Conservation (phyloP, 2,888 invertebrate species). For the Tinea trinotella region DNA sequence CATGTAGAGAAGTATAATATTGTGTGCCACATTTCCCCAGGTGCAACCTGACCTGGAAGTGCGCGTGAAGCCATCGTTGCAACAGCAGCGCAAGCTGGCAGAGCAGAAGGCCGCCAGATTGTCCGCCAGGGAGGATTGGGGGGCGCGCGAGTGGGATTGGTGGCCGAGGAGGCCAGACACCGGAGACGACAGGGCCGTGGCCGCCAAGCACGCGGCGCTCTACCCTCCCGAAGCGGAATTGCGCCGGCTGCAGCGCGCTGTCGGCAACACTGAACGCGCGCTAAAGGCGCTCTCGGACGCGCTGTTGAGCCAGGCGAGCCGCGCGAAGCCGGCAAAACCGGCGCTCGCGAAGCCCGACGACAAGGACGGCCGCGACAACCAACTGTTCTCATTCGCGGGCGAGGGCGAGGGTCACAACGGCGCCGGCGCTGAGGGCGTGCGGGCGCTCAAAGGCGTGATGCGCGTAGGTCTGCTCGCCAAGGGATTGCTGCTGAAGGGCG, state of each 20-base stretch:
- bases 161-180: constrained; percentile 86
- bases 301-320: constrained; percentile 71
- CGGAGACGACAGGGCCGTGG: constrained; percentile 96
- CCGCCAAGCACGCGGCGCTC: constrained; percentile 93
- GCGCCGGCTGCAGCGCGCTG: constrained; percentile 91
- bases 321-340: not conserved
- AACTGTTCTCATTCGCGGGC: constrained; percentile 70
- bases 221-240: constrained; percentile 94
- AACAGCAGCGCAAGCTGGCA: constrained; percentile 87
- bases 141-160: constrained; percentile 78
- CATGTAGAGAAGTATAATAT: not conserved
- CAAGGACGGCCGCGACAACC: constrained; percentile 85
- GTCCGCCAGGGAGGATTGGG: constrained; percentile 77
- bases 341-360: constrained; percentile 33
- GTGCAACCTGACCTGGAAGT: constrained; percentile 92
- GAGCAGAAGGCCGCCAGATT: constrained; percentile 88
- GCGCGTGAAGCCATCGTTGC: constrained; percentile 94
- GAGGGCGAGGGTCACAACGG: constrained; percentile 38
- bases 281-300: constrained; percentile 95
- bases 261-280: constrained; percentile 93
- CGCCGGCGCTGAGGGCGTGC: constrained; percentile 29
- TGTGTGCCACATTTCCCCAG: constrained; percentile 29
- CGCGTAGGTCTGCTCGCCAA: constrained; percentile 85
- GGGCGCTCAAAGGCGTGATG: constrained; percentile 96
- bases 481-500: constrained; percentile 90